Conservation (phyloP, 2,113 vertebrate species). For the Diphyllodes magnificus region DNA sequence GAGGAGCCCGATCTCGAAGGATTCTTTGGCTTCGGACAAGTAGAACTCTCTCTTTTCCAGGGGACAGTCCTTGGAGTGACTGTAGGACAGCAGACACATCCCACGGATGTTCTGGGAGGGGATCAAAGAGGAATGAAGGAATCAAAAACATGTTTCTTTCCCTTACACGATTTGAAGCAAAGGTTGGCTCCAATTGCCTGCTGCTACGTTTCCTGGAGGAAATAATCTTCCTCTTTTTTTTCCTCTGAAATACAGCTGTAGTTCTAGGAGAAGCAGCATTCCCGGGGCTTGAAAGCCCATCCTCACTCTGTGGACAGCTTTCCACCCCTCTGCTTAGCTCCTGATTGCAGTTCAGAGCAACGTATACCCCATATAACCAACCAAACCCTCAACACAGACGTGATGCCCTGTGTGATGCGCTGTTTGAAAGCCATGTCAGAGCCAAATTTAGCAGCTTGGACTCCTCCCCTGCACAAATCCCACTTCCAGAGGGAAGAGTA, state of each 20-base stretch:
- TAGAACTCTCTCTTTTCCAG: slow-evolving; percentile 50
- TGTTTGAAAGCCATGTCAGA: not conserved
- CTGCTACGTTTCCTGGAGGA: not conserved
- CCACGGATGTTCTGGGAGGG: slow-evolving; percentile 82
- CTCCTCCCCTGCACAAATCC: not conserved
- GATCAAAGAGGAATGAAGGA: not conserved
- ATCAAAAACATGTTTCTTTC: not conserved
- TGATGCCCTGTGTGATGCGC: not conserved
- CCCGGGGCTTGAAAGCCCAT: not conserved
- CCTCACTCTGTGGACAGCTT: not conserved
- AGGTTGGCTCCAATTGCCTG: not conserved
- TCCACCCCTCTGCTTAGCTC: not conserved
- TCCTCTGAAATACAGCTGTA: not conserved
- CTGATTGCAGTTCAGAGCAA: not conserved
- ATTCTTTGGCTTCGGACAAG: slow-evolving; percentile 80
- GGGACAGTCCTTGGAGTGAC: slow-evolving; percentile 80
- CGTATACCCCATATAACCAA: rapidly evolving
- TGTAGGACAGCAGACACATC: slow-evolving; percentile 85
- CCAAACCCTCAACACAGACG: not conserved
- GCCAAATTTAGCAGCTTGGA: not conserved
- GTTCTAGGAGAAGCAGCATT: not conserved
- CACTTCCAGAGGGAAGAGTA: not conserved
- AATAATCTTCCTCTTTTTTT: not conserved
- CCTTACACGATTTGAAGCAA: not conserved
- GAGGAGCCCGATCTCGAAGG: slow-evolving; percentile 87